These are phyloP conservation scores for Emydura subglobosa DNA, from an alignment of 2,113 vertebrate species.

Conservation along the genomic window DNA sequence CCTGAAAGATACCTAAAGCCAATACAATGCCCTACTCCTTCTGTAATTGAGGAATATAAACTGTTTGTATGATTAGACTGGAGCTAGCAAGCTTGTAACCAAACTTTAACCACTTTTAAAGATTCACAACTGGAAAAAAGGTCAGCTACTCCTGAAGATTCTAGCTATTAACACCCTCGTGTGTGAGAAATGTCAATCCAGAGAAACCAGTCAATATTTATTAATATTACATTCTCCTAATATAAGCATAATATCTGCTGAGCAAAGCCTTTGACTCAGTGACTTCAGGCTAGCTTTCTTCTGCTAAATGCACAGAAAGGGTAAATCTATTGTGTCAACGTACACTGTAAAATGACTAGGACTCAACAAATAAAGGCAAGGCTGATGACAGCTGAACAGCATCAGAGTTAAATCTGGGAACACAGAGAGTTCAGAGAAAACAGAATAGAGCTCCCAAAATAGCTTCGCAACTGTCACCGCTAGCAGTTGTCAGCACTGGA, in stretches of 20 bases:
- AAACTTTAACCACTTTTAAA: neutral
- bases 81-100: neutral
- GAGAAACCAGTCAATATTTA: neutral
- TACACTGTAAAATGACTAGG: neutral
- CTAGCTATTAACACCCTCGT: neutral
- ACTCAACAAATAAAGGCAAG: neutral
- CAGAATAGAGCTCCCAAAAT: constrained; percentile 78
- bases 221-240: neutral
- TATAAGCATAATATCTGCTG: neutral
- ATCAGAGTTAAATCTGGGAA: constrained; percentile 73
- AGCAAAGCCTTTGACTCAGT: neutral
- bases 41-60: neutral
- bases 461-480: constrained; percentile 80
- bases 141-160: neutral
- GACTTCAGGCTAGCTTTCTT: neutral
- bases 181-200: neutral
- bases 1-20: neutral
- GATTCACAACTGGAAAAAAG: neutral
- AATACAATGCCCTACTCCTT: neutral
- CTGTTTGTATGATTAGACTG: neutral
- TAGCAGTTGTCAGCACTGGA: constrained; percentile 45
- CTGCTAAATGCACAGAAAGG: neutral
- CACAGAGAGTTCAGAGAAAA: constrained; percentile 66
- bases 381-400: constrained; percentile 41
- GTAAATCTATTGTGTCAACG: neutral